These are phyloP conservation scores for Lepus oiostolus DNA, from an alignment of 2,797 vertebrate genomes.

Conservation along the genomic window DNA sequence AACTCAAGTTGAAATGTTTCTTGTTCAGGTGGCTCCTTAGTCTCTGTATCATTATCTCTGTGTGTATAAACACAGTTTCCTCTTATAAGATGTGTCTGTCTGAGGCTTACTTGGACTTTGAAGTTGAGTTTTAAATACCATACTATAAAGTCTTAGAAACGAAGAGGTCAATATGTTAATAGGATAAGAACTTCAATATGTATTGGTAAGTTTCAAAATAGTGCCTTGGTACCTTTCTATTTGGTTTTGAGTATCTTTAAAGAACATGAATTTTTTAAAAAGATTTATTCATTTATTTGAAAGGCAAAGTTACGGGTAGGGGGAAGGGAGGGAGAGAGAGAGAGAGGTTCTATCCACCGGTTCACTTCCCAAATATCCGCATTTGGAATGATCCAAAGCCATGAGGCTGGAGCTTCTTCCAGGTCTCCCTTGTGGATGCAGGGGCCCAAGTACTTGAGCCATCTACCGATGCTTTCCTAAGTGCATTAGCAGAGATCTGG, in stretches of 20 bases:
- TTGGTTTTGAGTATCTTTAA: conserved; percentile 18
- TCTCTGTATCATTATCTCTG: background rate
- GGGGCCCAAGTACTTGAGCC: no score
- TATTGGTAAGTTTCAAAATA: background rate
- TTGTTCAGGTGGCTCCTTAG: background rate
- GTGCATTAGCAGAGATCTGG: no score
- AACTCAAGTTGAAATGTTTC: background rate
- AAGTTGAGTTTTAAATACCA: conserved; percentile 31
- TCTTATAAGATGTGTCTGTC: background rate
- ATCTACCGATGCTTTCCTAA: no score
- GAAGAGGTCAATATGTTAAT: background rate
- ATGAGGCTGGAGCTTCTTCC: no score
- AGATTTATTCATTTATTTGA: no score
- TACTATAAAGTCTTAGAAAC: background rate
- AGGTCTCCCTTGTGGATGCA: no score
- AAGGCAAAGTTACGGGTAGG: no score
- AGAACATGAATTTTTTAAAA: background rate
- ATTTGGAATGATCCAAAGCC: no score
- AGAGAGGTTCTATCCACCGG: no score
- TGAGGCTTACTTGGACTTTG: background rate
- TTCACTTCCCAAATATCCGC: no score
- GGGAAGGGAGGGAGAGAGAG: no score
- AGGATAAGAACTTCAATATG: background rate
- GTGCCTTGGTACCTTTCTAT: background rate
- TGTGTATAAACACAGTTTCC: background rate